Conservation (phyloP, 1,140 invertebrate species). For the Gonatopus flavifemur region DNA sequence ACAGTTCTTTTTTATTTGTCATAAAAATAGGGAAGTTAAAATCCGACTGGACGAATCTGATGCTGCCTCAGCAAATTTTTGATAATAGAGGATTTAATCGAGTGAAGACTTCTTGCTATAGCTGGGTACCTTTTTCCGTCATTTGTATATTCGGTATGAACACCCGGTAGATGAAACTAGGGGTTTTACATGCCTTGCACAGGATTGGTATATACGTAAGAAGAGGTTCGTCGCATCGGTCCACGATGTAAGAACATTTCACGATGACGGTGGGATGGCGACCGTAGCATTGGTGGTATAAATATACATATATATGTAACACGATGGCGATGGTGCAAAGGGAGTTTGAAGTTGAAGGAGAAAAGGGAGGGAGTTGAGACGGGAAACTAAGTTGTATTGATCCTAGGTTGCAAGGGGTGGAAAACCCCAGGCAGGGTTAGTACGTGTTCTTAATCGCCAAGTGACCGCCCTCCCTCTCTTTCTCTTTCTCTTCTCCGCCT, state of each 20-base stretch:
- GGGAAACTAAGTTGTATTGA: slow-evolving; percentile 61
- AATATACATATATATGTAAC: no score
- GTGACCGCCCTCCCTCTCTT: slow-evolving; percentile 54
- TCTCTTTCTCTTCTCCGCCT: slow-evolving; percentile 31
- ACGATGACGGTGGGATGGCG: slow-evolving; percentile 25
- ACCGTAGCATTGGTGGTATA: no score
- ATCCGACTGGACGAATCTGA: no score
- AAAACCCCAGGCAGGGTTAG: slow-evolving; percentile 58
- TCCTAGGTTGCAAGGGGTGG: slow-evolving; percentile 56
- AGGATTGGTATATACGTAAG: slow-evolving; percentile 45
- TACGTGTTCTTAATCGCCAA: slow-evolving; percentile 62
- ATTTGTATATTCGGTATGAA: no score
- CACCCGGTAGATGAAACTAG: slow-evolving; percentile 29
- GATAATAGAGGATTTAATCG: no score
- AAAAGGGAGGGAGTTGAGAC: slow-evolving; percentile 40
- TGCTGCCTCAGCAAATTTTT: no score
- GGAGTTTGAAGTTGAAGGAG: slow-evolving; percentile 35
- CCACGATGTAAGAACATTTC: slow-evolving; percentile 58
- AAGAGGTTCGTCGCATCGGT: slow-evolving; percentile 49
- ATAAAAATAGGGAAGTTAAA: no score
- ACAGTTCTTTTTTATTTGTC: no score
- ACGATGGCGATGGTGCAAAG: slow-evolving; percentile 23
- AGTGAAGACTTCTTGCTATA: no score
- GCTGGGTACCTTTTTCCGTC: no score
- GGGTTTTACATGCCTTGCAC: slow-evolving; percentile 27